Evolutionary conservation across 2,113 vertebrate genomes (phyloP).

Genomic region (Pelvicachromis taeniatus): DNA sequence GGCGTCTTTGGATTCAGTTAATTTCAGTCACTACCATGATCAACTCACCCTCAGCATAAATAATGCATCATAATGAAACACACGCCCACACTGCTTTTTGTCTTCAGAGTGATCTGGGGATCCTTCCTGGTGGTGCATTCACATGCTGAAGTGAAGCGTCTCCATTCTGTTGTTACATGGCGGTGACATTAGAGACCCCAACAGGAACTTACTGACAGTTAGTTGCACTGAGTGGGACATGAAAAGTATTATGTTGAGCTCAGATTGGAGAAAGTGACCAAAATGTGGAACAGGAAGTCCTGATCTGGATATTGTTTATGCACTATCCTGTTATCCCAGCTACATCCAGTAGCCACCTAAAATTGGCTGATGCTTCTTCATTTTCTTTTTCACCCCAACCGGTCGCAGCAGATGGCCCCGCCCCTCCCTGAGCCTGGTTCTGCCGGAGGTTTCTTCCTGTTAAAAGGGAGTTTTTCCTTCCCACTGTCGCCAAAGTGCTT

Average conservation of each 20-base stretch:
- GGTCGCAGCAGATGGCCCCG: no score
- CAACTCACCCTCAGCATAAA: background rate
- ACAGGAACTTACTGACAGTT: background rate
- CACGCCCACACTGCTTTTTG: background rate
- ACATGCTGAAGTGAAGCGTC: background rate
- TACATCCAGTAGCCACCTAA: background rate
- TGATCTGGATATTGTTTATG: background rate
- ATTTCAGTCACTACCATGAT: background rate
- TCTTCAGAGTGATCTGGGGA: background rate
- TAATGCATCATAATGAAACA: background rate
- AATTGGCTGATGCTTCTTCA: background rate
- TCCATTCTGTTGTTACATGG: background rate
- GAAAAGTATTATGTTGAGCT: background rate
- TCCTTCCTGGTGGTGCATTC: background rate
- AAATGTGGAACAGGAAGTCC: background rate
- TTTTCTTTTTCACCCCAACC: no score
- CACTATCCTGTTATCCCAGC: background rate
- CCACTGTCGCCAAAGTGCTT: no score
- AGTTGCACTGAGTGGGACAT: background rate
- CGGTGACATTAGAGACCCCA: background rate
- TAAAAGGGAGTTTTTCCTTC: no score
- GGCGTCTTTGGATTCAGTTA: background rate
- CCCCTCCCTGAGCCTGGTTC: no score
- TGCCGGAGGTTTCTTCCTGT: no score
- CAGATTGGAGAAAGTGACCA: background rate